Base-by-base conservation (phyloP, 2,888 invertebrate species). In the Schizotus pectinicornis region DNA sequence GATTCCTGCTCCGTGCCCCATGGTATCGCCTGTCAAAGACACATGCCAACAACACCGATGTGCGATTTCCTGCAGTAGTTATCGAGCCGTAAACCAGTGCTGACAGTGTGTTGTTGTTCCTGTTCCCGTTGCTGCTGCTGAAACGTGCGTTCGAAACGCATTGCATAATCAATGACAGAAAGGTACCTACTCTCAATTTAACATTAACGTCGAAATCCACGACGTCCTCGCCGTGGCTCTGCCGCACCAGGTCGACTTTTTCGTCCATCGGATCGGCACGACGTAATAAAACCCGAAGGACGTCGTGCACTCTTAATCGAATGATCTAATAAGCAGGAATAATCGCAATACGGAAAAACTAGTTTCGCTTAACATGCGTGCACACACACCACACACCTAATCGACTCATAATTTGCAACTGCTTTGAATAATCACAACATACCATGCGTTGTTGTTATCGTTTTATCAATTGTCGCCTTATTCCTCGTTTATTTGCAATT, bases 81-180 rank as follows among this genome's bases (percentile, higher is more conserved):
- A 12, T 35, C 46, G 37, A 49, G 46, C 52, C 54, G 45, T 56
- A 46, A 42, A 32, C 53, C 38, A 59, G 59, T 59, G 59, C 43
- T 53, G 33, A 33, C 8, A 52, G 54, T 58, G 62, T 53, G 52
- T 42, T 59, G 53, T 56, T 48, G 46, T 32, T 48, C 41, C 33
- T 36, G 13, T 37, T 12, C 14, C 32, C 22, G 30, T 38, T 38
- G 33, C 32, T 38, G 46, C 13, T 32, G 43, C 47, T 34, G 42
- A 45, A 14, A 45, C 36, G 64, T 65, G 68, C 69, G 67, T 67
- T 64, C 55, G 49, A 62, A 63, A 71, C 70, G 72, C 73, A 72
- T 69, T 72, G 69, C 70, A 68, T 73, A 72, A 73, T 71, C 71
- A 73, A 72, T 73, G 73, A 71, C 72, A 72, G 72, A 71, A 69